Evolutionary conservation across 2,797 vertebrate genomes (phyloP).

Genomic region (Helostoma temminkii): DNA sequence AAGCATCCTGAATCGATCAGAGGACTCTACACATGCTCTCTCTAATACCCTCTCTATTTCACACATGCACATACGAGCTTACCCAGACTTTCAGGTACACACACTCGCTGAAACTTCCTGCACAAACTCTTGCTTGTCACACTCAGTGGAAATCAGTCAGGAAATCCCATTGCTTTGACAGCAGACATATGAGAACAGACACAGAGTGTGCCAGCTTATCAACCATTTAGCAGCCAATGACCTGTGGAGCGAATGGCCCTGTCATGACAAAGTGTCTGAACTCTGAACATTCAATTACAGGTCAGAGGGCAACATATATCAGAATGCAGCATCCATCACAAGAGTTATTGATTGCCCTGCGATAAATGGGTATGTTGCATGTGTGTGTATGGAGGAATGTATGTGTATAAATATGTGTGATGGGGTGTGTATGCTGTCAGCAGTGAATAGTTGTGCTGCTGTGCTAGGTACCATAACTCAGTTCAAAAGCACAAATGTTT

Average conservation of each 20-base stretch:
- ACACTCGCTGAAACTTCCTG: constrained; percentile 15
- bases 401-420: constrained; percentile 25
- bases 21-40: constrained; percentile 20
- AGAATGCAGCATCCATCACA: constrained; percentile 72
- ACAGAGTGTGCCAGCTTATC: constrained; percentile 63
- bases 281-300: constrained; percentile 75
- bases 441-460: constrained; percentile 25
- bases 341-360: constrained; percentile 64
- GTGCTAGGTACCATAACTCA: constrained; percentile 50
- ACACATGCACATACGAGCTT: neutral
- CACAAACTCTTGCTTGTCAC: constrained; percentile 53
- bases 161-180: constrained; percentile 62
- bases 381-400: neutral
- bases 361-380: constrained; percentile 35
- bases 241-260: constrained; percentile 69
- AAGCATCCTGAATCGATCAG: constrained; percentile 59
- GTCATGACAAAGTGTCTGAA: constrained; percentile 77
- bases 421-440: constrained; percentile 21
- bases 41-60: constrained; percentile 10
- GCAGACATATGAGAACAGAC: constrained; percentile 65
- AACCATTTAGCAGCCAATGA: constrained; percentile 81
- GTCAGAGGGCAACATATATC: constrained; percentile 74
- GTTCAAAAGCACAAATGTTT: constrained; percentile 50
- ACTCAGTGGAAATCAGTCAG: constrained; percentile 57
- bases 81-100: neutral